Evolutionary conservation across 2,797 vertebrate species (phyloP).

Genomic region (Typhlichthys eigenmanni): DNA sequence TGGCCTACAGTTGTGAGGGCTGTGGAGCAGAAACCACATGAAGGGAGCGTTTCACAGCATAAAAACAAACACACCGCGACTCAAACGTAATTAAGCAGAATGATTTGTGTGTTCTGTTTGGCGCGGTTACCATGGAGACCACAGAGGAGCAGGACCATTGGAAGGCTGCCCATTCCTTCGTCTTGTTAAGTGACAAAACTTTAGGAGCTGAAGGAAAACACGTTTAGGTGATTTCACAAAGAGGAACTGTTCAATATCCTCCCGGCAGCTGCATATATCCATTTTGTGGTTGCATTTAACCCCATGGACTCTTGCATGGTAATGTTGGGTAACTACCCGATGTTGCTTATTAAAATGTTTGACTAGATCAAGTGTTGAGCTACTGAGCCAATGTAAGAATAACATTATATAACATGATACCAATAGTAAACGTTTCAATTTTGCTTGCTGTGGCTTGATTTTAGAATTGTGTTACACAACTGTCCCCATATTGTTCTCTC

Average conservation of each 20-base stretch:
- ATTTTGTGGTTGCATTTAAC: conserved; percentile 66
- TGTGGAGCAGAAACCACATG: conserved; percentile 74
- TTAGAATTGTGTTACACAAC: too few relatives aligned
- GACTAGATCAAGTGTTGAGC: too few relatives aligned
- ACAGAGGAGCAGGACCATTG: conserved; percentile 79
- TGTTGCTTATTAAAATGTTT: too few relatives aligned
- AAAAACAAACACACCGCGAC: conserved; percentile 67
- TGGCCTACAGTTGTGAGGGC: conserved; percentile 70
- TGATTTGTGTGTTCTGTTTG: conserved; percentile 77
- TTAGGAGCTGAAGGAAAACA: conserved; percentile 73
- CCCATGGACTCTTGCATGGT: conserved; percentile 26
- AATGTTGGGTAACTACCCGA: conserved; percentile 33
- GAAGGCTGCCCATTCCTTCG: conserved; percentile 76
- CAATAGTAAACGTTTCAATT: too few relatives aligned
- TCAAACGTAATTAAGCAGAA: conserved; percentile 68
- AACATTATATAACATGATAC: too few relatives aligned
- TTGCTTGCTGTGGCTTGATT: too few relatives aligned
- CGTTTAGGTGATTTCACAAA: conserved; percentile 63
- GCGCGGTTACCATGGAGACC: conserved; percentile 80
- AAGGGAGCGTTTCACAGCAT: conserved; percentile 64
- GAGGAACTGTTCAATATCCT: conserved; percentile 73
- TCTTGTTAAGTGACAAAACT: conserved; percentile 61
- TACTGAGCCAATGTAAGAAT: too few relatives aligned
- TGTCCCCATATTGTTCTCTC: conserved; percentile 3
- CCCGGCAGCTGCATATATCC: conserved; percentile 24